Evolutionary conservation across 37 sponge, comb jelly and placozoan genomes (phyloP).

Genomic region (Hexactinellida sp.): DNA sequence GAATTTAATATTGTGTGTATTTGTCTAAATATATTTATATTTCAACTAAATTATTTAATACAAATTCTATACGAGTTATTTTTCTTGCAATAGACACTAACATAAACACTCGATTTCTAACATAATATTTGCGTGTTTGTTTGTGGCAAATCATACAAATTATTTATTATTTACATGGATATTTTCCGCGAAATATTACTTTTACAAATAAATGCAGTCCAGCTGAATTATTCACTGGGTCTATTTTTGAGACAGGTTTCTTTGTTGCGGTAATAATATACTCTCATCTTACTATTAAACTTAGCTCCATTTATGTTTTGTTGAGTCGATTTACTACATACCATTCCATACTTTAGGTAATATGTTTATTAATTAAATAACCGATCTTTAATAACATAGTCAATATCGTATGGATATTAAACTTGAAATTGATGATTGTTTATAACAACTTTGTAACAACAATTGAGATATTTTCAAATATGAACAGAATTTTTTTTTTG

Average conservation of each 20-base stretch:
- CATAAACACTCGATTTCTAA: too few relatives aligned
- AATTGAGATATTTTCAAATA: too few relatives aligned
- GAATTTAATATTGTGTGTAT: too few relatives aligned
- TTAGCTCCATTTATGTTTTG: not conserved
- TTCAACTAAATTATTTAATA: too few relatives aligned
- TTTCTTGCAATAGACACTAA: too few relatives aligned
- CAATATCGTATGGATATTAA: too few relatives aligned
- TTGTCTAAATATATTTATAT: too few relatives aligned
- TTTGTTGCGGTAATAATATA: not conserved
- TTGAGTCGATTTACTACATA: not conserved
- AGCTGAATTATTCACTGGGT: too few relatives aligned
- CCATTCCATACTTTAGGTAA: not conserved
- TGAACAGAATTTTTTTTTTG: too few relatives aligned
- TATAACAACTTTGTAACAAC: too few relatives aligned
- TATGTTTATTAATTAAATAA: not conserved
- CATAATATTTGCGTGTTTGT: not conserved
- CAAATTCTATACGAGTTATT: too few relatives aligned
- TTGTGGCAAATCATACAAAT: not conserved
- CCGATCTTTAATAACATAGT: not conserved
- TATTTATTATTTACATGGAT: not conserved
- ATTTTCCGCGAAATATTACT: not conserved
- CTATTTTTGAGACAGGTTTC: not conserved
- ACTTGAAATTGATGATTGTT: too few relatives aligned
- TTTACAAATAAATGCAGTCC: not conserved
- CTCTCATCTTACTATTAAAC: not conserved